phyloP scores from a whole-genome alignment of 1,140 invertebrate species.

The Drosophila ficusphila region DNA sequence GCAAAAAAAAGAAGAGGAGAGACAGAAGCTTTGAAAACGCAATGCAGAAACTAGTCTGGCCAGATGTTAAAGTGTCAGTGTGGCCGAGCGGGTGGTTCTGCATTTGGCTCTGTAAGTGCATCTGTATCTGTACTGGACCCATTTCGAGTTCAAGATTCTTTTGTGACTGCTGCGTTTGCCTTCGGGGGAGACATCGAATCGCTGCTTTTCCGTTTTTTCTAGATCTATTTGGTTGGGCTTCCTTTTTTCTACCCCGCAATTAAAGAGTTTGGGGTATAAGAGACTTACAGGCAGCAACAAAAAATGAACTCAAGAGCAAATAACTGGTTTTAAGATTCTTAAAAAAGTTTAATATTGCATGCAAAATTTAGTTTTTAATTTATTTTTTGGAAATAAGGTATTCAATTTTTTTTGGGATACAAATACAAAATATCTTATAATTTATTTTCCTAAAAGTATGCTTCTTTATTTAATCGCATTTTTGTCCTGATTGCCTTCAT shows the following conservation, averaged over 20 bases:
- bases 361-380: no score
- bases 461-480: background rate
- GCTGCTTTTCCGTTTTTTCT: conserved; percentile 3
- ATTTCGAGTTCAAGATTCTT: conserved; percentile 67
- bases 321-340: no score
- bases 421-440: no score
- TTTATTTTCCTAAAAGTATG: conserved; percentile 6
- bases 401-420: no score
- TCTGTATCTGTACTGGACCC: conserved; percentile 44
- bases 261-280: background rate
- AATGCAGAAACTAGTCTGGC: conserved; percentile 50
- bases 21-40: conserved; percentile 21
- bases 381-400: no score
- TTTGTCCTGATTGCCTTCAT: no score
- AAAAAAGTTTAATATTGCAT: no score
- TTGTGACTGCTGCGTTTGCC: conserved; percentile 32
- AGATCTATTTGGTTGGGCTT: conserved; percentile 5
- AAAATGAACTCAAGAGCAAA: no score
- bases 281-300: no score
- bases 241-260: background rate
- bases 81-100: conserved; percentile 31
- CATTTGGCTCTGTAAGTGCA: conserved; percentile 17
- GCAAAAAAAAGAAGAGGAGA: conserved; percentile 13
- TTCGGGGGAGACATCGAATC: conserved; percentile 25
- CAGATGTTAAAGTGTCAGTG: conserved; percentile 52